These are phyloP conservation scores for Nipponia nippon DNA, from an alignment of 2,113 vertebrate species.

Conservation along the genomic window DNA sequence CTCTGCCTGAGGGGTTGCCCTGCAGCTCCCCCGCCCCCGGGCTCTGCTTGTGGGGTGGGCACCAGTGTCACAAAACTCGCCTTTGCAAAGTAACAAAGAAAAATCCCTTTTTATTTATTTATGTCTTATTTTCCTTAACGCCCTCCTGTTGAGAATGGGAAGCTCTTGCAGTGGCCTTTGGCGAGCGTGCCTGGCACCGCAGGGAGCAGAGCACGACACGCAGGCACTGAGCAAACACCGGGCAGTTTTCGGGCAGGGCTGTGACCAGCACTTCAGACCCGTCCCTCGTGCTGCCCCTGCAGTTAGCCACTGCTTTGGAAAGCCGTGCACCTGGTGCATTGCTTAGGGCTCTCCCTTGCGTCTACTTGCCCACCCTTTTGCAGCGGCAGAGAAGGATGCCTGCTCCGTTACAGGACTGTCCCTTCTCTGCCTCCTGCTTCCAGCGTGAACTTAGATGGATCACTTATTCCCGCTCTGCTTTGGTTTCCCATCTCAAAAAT, in stretches of 20 bases:
- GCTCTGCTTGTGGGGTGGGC: not conserved
- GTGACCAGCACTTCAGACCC: not conserved
- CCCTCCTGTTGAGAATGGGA: not conserved
- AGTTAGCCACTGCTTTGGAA: not conserved
- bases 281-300: not conserved
- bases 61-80: not conserved
- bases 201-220: fast-evolving
- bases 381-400: not conserved
- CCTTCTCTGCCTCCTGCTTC: not conserved
- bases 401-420: not conserved
- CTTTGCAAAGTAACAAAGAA: not conserved
- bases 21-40: not conserved
- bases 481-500: not conserved
- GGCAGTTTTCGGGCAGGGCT: not conserved
- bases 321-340: not conserved
- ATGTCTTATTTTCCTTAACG: not conserved
- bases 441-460: not conserved
- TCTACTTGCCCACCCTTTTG: not conserved
- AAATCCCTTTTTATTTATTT: not conserved
- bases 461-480: not conserved
- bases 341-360: not conserved
- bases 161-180: not conserved
- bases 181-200: fast-evolving
- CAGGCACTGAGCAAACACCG: not conserved
- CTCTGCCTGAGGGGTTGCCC: not conserved